Conservation (phyloP, 37 sponge, comb jelly and placozoan genomes). For the Spongilla lacustris region DNA sequence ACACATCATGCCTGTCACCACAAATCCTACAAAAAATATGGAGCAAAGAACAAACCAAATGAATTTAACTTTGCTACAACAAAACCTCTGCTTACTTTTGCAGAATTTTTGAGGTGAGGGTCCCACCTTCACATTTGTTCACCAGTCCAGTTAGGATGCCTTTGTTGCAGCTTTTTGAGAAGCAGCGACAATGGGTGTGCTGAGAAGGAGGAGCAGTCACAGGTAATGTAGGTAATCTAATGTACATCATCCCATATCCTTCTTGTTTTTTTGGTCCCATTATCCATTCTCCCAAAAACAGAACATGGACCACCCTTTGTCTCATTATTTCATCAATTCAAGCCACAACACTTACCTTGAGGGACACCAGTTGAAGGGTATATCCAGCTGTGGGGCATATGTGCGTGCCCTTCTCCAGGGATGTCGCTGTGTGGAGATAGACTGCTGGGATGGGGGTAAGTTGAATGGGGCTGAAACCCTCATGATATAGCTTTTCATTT, state of each 20-base stretch:
- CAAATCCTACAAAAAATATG: conserved; percentile 61
- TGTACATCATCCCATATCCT: too few species aligned
- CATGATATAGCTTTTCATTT: too few species aligned
- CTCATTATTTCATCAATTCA: conserved; percentile 95
- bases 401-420: conserved; percentile 82
- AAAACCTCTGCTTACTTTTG: conserved; percentile 54
- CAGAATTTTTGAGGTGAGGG: conserved; percentile 75
- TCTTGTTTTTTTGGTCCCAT: too few species aligned
- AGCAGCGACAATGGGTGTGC: conserved; percentile 53
- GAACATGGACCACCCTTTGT: conserved; percentile 84
- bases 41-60: conserved; percentile 30
- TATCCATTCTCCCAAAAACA: too few species aligned
- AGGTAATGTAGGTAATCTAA: too few species aligned
- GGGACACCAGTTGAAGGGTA: conserved; percentile 82
- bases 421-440: conserved; percentile 86
- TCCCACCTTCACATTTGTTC: not conserved
- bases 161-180: conserved; percentile 64
- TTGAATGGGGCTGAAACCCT: not conserved
- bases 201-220: not conserved
- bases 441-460: conserved; percentile 77
- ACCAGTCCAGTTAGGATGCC: not conserved
- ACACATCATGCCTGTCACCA: conserved; percentile 62
- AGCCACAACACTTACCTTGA: conserved; percentile 94
- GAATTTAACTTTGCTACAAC: conserved; percentile 16
- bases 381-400: conserved; percentile 87